Evolutionary conservation across 2,888 invertebrate genomes (phyloP), one percentile per base, ranked within the genome.

Genomic region (Ganaspis brasiliensis): DNA sequence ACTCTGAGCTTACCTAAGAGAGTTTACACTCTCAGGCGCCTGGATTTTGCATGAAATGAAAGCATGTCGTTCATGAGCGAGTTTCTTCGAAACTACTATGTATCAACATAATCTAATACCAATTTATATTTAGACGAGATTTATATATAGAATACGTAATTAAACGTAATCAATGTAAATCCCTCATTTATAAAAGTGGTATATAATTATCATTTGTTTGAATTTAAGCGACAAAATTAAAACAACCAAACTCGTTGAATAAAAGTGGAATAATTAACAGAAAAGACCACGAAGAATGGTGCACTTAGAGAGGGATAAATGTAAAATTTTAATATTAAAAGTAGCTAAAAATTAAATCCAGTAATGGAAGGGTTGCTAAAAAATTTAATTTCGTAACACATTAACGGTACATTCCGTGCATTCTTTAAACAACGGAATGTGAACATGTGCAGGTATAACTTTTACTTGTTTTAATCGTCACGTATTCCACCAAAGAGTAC

Each of bases 391-490:
- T 45, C 45, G 40, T n/a, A 45, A 45, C 14, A 40, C 67, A 12
- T 21, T 45, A 67, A 45, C 21, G 45, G 24, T 14, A 45, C 45
- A 67, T 67, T 67, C 24, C 24, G 0, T 6, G 45, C 40, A 67
- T 67, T n/a, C 67, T 67, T 24, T 67, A 4, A 19, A 45, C 45
- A n/a, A 21, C 3, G 40, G 67, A 67, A 67, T 67, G 67, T 45
- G 67, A 14, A 45, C 12, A 67, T n/a, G 6, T n/a, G 67, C 40
- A 8, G 40, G 24, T 67, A 67, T 59, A 67, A 67, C 67, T 67
- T 52, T 45, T 40, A 40, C 67, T 67, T 24, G 24, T 45, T 67
- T 67, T 26, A 67, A 45, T 67, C 45, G 9, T 24, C n/a, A 24
- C 45, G 45, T 67, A 40, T 67, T 67, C 24, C 9, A 45, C 2